Evolutionary conservation across 2,888 invertebrate species (phyloP).

Genomic region (Schizaphis graminum): DNA sequence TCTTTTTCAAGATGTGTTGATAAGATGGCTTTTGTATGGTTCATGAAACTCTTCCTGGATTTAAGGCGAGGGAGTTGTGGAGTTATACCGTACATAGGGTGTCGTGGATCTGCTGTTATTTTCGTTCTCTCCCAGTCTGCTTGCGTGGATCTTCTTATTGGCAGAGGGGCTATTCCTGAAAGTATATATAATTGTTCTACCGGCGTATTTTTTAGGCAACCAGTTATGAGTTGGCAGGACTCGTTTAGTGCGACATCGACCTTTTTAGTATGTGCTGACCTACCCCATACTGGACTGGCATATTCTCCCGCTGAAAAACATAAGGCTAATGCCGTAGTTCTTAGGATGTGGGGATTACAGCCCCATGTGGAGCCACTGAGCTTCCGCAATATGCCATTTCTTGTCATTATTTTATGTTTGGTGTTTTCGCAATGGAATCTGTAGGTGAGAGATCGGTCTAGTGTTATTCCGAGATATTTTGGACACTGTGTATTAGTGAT

Average conservation of each 20-base stretch:
- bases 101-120: too few relatives aligned
- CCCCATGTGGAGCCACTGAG: too few relatives aligned
- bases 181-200: constrained; percentile 62
- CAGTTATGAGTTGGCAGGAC: constrained; percentile 58
- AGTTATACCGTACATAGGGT: too few relatives aligned
- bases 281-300: constrained; percentile 64
- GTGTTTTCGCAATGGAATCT: constrained; percentile 64
- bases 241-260: constrained; percentile 63
- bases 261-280: constrained; percentile 62
- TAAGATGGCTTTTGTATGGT: too few relatives aligned
- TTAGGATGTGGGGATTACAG: too few relatives aligned
- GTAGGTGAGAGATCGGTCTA: constrained; percentile 67
- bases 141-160: constrained; percentile 14
- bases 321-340: too few relatives aligned
- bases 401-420: constrained; percentile 61
- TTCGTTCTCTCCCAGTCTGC: too few relatives aligned
- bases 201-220: constrained; percentile 65
- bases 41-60: too few relatives aligned
- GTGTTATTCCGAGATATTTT: constrained; percentile 67
- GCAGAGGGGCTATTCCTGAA: constrained; percentile 11
- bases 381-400: too few relatives aligned
- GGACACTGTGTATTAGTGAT: constrained; percentile 40
- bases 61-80: too few relatives aligned
- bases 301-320: constrained; percentile 66
- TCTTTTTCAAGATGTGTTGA: too few relatives aligned